Evolutionary conservation across 1,140 invertebrate genomes (phyloP).

Genomic region (Prorops nasuta): DNA sequence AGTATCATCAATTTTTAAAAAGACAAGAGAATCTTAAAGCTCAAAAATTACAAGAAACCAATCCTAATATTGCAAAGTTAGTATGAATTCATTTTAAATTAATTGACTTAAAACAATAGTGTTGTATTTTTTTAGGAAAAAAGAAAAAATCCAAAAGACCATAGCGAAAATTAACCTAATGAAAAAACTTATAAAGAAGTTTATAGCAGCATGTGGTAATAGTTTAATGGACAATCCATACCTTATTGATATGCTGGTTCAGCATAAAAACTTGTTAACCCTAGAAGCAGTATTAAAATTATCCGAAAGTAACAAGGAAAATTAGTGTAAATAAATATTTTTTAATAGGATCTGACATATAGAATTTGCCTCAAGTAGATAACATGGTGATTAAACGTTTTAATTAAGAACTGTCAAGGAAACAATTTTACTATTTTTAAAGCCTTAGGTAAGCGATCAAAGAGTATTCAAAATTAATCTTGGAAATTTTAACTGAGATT

Average conservation of each 20-base stretch:
- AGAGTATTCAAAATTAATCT: background rate
- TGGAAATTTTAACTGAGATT: too few relatives aligned
- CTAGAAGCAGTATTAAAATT: conserved; percentile 17
- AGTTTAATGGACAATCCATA: conserved; percentile 15
- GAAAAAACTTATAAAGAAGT: conserved; percentile 40
- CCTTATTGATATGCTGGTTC: conserved; percentile 26
- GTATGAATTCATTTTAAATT: background rate
- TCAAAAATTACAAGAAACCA: conserved; percentile 29
- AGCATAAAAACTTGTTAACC: conserved; percentile 32
- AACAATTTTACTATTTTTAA: background rate
- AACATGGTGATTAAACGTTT: background rate
- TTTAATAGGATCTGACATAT: background rate
- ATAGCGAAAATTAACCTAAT: conserved; percentile 38
- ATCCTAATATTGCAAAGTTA: conserved; percentile 35
- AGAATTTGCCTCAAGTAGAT: background rate
- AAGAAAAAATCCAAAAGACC: conserved; percentile 21
- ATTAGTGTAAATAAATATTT: background rate
- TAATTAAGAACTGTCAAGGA: background rate
- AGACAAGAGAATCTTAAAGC: conserved; percentile 24
- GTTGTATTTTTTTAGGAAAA: conserved; percentile 26
- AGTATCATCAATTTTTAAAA: conserved; percentile 33
- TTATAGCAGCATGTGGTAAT: conserved; percentile 25
- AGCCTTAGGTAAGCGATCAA: background rate
- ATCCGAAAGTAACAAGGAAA: conserved; percentile 8
- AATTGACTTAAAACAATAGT: conserved; percentile 2